Percentiles rank a stretch among this genome's conserved stretches.
Evolutionary conservation across 2,113 vertebrate genomes (phyloP).

Genomic region (Amblyopsis rosae): DNA sequence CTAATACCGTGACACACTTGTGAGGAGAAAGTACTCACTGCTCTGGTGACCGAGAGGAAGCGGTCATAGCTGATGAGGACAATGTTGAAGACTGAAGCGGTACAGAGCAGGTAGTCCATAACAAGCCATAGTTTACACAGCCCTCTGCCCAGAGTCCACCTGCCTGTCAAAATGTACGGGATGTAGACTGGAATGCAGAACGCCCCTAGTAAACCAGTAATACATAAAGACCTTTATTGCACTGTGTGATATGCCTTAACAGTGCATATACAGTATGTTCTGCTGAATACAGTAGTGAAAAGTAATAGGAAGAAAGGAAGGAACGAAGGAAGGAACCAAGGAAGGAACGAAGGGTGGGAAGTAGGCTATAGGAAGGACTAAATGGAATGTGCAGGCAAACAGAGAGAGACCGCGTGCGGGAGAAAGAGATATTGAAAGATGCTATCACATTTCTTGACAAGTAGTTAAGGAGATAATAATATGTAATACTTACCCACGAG

Average conservation of each 20-base stretch:
- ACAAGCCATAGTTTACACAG: conserved; percentile 85
- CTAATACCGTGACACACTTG: background rate
- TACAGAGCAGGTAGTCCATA: conserved; percentile 85
- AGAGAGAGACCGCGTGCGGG: background rate
- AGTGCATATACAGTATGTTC: too few species aligned
- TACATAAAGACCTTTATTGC: background rate
- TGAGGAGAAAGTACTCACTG: conserved; percentile 78
- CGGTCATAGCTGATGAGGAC: conserved; percentile 92
- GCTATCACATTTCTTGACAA: background rate
- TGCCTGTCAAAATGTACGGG: conserved; percentile 78
- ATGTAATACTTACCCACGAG: conserved; percentile 83
- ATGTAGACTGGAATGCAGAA: conserved; percentile 88
- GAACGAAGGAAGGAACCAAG: background rate
- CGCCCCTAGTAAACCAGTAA: conserved; percentile 66
- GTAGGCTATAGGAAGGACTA: background rate
- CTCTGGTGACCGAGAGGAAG: conserved; percentile 88
- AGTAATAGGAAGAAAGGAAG: background rate
- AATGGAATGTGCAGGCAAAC: background rate
- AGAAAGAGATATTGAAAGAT: background rate
- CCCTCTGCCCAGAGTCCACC: conserved; percentile 77
- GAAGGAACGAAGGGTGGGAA: background rate
- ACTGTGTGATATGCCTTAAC: too few species aligned
- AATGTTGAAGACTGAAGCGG: conserved; percentile 87
- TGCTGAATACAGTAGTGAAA: background rate
- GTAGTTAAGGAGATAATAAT: background rate